phyloP scores from a whole-genome alignment of 1,140 invertebrate species.

The Habropoda laboriosa region DNA sequence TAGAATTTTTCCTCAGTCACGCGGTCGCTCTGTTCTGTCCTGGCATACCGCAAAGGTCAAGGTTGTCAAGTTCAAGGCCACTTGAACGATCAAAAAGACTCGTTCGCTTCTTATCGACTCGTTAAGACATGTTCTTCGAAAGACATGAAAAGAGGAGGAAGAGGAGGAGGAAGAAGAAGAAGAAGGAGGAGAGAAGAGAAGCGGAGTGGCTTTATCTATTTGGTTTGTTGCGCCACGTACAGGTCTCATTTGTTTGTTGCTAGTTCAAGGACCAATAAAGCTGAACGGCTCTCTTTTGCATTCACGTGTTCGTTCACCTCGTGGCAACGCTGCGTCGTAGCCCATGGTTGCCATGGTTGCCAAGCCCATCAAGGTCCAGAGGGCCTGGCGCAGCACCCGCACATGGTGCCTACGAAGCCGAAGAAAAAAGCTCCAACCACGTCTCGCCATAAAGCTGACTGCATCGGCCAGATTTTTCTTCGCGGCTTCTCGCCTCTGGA shows the following conservation, averaged over 20 bases:
- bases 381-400: conserved; percentile 53
- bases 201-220: background rate
- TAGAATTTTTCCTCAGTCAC: background rate
- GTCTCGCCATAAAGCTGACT: conserved; percentile 54
- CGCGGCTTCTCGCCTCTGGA: conserved; percentile 2
- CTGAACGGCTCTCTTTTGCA: conserved; percentile 67
- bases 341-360: conserved; percentile 67
- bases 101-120: conserved; percentile 1
- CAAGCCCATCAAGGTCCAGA: conserved; percentile 67
- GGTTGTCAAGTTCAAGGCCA: conserved; percentile 57
- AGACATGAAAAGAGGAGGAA: background rate
- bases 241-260: conserved; percentile 48
- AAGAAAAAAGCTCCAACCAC: conserved; percentile 55
- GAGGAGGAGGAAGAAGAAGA: background rate
- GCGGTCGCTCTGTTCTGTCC: background rate
- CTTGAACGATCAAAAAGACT: background rate
- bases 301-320: conserved; percentile 63
- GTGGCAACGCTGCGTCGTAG: conserved; percentile 46
- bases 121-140: background rate
- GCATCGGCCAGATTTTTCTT: conserved; percentile 54
- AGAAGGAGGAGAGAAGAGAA: too few species aligned
- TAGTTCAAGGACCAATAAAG: conserved; percentile 64
- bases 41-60: conserved; percentile 35
- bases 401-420: conserved; percentile 49
- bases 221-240: background rate